phyloP scores from a whole-genome alignment of 30 jellyfish, hydroid and myxozoan genomes.

The Hydra vulgaris region DNA sequence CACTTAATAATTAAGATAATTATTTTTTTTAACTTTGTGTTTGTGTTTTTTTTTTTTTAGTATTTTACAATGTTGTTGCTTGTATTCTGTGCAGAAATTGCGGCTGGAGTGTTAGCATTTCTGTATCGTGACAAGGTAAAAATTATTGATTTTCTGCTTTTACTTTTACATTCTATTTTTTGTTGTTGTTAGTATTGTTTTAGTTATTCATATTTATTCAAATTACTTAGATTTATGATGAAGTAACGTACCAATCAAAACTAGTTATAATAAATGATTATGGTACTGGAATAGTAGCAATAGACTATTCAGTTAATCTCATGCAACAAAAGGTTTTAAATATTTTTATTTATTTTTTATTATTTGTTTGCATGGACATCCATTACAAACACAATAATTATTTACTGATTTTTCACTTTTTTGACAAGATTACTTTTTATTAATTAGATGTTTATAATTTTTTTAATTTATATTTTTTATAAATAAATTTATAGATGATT shows the following conservation, averaged over 20 bases:
- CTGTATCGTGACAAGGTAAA: conserved; percentile 64
- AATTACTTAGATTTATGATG: conserved; percentile 40
- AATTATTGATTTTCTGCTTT: not conserved
- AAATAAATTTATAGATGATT: no score
- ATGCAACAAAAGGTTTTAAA: conserved; percentile 46
- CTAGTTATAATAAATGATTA: conserved; percentile 24
- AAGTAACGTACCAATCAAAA: conserved; percentile 33
- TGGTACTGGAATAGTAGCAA: conserved; percentile 33
- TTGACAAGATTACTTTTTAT: no score
- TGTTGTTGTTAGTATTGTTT: not conserved
- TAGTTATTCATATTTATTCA: no score
- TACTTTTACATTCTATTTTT: not conserved
- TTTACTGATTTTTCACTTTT: no score
- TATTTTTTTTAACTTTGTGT: not conserved
- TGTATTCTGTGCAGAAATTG: conserved; percentile 77
- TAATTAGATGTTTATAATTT: no score
- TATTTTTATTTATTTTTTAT: not conserved
- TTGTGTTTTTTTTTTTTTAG: conserved; percentile 24
- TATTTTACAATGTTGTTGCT: conserved; percentile 62
- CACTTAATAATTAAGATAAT: no score
- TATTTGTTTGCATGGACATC: not conserved
- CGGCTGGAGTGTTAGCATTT: conserved; percentile 82
- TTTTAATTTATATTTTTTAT: no score
- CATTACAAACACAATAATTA: not conserved
- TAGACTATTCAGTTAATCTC: conserved; percentile 47